Base-by-base conservation (phyloP, 2,888 invertebrate species). In the Nemapogon koenigi region DNA sequence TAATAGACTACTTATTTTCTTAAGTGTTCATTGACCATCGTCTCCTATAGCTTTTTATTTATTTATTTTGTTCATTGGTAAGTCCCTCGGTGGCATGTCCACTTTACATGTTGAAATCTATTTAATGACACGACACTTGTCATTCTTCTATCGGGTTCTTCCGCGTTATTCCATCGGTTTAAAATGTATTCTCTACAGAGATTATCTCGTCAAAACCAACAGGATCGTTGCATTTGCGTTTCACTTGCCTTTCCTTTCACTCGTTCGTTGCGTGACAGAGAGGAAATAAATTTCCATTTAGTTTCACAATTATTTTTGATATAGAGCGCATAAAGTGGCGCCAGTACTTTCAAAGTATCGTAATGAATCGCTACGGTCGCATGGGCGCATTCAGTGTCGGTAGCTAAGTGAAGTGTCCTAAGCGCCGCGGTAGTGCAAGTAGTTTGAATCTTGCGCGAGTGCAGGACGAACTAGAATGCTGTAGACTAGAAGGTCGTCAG, bases 331-430 rank as follows among this genome's bases (percentile, higher is more conserved):
- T 45, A 64, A 15, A 46, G 43, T 51, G 51, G 48, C 59, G 57
- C n/a, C n/a, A n/a, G n/a, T 55, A 65, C 60, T 66, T 68, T 65
- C 61, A 63, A 65, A 66, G 64, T 65, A 72, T 72, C 64, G 64
- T 67, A 68, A 70, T 72, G 65, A 61, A 68, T 72, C 59, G 73
- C 65, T 71, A 73, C 72, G 76, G 75, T 76, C 68, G 70, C 73
- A 66, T 75, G 75, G 69, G 61, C 73, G 71, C 75, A 71, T 73
- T 73, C 64, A 65, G 57, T 60, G 51, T 53, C 53, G 42, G n/a
- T n/a, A n/a, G n/a, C n/a, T n/a, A n/a, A n/a, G n/a, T n/a, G n/a
- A n/a, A n/a, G n/a, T n/a, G n/a, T n/a, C n/a, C n/a, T n/a, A n/a
- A n/a, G n/a, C n/a, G n/a, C n/a, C n/a, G n/a, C n/a, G n/a, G n/a